Conservation (phyloP, 1,140 invertebrate species). For the Dinothrombium tinctorium region DNA sequence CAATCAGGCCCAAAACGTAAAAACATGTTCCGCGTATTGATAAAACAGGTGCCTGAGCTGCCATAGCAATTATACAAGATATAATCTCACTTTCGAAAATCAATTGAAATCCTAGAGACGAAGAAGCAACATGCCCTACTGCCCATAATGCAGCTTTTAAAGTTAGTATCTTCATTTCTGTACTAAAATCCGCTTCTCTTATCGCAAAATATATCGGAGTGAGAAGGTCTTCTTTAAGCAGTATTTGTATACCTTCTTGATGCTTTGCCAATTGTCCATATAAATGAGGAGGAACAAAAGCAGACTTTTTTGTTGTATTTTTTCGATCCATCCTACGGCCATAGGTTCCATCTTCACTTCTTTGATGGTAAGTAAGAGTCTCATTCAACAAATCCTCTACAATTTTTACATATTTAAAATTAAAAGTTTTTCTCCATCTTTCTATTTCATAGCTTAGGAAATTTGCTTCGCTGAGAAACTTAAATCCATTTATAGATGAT, state of each 20-base stretch:
- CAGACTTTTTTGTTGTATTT: slow-evolving; percentile 20
- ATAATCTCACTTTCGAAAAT: slow-evolving; percentile 35
- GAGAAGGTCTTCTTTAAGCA: slow-evolving; percentile 25
- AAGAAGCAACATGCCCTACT: slow-evolving; percentile 53
- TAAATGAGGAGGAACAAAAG: slow-evolving; percentile 55
- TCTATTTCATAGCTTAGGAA: slow-evolving; percentile 45
- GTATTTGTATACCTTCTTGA: slow-evolving; percentile 38
- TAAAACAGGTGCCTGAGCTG: slow-evolving; percentile 50
- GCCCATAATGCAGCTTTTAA: slow-evolving; percentile 76
- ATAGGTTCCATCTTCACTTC: slow-evolving; percentile 51
- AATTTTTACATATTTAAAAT: slow-evolving; percentile 45
- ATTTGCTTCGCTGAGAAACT: slow-evolving; percentile 35
- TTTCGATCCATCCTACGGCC: slow-evolving; percentile 28
- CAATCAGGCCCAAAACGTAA: slow-evolving; percentile 57
- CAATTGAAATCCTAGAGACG: slow-evolving; percentile 41
- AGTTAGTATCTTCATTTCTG: slow-evolving; percentile 20
- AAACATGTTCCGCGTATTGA: slow-evolving; percentile 63
- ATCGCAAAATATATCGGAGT: not conserved
- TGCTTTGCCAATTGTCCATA: slow-evolving; percentile 65
- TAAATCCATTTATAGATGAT: slow-evolving; percentile 43
- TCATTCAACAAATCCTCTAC: slow-evolving; percentile 69
- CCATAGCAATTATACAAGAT: slow-evolving; percentile 36
- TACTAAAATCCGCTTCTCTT: slow-evolving; percentile 1
- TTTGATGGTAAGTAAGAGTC: slow-evolving; percentile 54
- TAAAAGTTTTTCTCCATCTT: slow-evolving; percentile 39